Conservation (phyloP, 2,888 invertebrate genomes). For the Deroplatys truncata region DNA sequence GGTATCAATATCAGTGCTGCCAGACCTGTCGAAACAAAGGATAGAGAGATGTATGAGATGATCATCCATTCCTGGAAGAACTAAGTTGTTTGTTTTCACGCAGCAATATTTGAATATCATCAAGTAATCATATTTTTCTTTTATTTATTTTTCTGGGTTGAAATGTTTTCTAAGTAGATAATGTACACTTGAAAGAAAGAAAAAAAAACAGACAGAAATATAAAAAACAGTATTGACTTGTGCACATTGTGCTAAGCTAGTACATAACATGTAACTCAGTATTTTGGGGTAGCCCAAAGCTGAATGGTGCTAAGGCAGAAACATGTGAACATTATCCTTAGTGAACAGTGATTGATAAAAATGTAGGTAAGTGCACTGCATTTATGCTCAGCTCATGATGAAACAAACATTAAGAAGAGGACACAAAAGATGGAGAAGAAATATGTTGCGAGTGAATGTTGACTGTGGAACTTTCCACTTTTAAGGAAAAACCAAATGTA, state of each 20-base stretch:
- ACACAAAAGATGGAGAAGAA: not conserved
- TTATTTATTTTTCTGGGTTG: not conserved
- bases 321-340: not conserved
- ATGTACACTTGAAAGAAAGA: not conserved
- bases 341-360: not conserved
- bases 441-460: not conserved
- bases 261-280: not conserved
- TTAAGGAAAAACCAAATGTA: not conserved
- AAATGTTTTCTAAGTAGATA: not conserved
- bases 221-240: not conserved
- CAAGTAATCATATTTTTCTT: not conserved
- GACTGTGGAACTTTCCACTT: not conserved
- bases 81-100: not conserved
- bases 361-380: not conserved
- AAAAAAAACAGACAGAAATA: no score
- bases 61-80: not conserved
- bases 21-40: constrained; percentile 59
- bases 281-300: not conserved
- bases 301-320: not conserved
- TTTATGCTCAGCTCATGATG: not conserved
- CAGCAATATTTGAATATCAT: not conserved
- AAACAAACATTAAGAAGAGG: not conserved
- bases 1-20: constrained; percentile 85
- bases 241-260: not conserved
- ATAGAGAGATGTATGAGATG: constrained; percentile 1